Evolutionary conservation across 1,140 invertebrate species (phyloP).

Genomic region (Drosophila melanogaster): DNA sequence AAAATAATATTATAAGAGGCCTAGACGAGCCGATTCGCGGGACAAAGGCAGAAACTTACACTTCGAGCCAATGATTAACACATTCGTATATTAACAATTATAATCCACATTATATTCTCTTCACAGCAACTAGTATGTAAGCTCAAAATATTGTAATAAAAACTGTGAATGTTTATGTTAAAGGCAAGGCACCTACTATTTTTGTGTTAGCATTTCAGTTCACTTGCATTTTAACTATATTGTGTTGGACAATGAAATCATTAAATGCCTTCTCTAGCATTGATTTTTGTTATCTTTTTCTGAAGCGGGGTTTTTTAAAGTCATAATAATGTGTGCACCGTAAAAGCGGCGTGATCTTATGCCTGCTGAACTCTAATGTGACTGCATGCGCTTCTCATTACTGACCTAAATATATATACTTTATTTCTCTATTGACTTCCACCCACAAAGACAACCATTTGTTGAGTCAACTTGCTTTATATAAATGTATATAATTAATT

Average conservation of each 20-base stretch:
- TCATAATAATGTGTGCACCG: no score
- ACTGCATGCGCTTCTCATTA: no score
- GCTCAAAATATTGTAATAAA: conserved; percentile 47
- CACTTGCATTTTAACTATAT: background rate
- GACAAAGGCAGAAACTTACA: conserved; percentile 19
- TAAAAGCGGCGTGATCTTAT: no score
- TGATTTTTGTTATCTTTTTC: no score
- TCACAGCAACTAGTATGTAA: conserved; percentile 37
- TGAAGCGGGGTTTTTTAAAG: no score
- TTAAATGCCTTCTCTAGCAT: background rate
- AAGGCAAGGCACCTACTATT: background rate
- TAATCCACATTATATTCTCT: conserved; percentile 52
- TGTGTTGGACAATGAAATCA: background rate
- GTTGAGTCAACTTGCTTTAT: conserved; percentile 20
- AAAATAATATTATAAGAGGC: conserved; percentile 11
- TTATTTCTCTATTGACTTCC: no score
- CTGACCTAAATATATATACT: no score
- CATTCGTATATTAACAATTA: conserved; percentile 45
- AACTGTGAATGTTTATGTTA: conserved; percentile 12
- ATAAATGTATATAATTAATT: conserved; percentile 21
- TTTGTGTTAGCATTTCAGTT: background rate
- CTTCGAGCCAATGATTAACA: conserved; percentile 1
- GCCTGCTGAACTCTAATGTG: no score
- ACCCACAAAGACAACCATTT: background rate
- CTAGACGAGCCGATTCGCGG: conserved; percentile 10